Conservation (phyloP, 1,140 invertebrate species). For the Pogonomyrmex barbatus region DNA sequence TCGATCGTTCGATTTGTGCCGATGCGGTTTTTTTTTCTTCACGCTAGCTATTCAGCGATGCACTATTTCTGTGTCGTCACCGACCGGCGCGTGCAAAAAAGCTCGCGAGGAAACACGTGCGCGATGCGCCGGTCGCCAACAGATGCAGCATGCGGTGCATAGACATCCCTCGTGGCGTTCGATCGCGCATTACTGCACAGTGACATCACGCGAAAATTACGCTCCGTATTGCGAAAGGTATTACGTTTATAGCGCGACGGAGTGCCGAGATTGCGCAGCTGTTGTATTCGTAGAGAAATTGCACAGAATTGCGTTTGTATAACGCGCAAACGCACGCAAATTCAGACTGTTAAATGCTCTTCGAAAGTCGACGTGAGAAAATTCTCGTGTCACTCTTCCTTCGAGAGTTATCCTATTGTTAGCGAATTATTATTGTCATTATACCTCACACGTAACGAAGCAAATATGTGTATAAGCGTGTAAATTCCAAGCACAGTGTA, state of each 20-base stretch:
- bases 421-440: slow-evolving; percentile 12
- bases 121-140: slow-evolving; percentile 32
- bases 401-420: background rate
- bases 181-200: slow-evolving; percentile 67
- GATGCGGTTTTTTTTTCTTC: slow-evolving; percentile 7
- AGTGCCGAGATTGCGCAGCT: slow-evolving; percentile 56
- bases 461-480: background rate
- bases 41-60: slow-evolving; percentile 22
- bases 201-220: slow-evolving; percentile 69
- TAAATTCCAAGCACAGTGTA: background rate
- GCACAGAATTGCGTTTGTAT: slow-evolving; percentile 34
- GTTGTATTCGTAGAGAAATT: slow-evolving; percentile 60
- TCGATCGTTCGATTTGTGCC: background rate
- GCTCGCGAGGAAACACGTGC: slow-evolving; percentile 44
- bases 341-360: slow-evolving; percentile 37
- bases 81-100: slow-evolving; percentile 11
- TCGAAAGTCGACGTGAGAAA: slow-evolving; percentile 38
- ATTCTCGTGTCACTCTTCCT: slow-evolving; percentile 28
- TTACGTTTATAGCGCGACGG: slow-evolving; percentile 57
- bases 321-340: slow-evolving; percentile 2
- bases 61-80: slow-evolving; percentile 35
- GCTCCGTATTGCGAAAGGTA: slow-evolving; percentile 63
- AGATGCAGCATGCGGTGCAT: slow-evolving; percentile 23
- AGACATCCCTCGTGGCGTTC: slow-evolving; percentile 27
- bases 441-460: background rate